phyloP scores from a whole-genome alignment of 1,140 invertebrate species.

The Panulirus ornatus region DNA sequence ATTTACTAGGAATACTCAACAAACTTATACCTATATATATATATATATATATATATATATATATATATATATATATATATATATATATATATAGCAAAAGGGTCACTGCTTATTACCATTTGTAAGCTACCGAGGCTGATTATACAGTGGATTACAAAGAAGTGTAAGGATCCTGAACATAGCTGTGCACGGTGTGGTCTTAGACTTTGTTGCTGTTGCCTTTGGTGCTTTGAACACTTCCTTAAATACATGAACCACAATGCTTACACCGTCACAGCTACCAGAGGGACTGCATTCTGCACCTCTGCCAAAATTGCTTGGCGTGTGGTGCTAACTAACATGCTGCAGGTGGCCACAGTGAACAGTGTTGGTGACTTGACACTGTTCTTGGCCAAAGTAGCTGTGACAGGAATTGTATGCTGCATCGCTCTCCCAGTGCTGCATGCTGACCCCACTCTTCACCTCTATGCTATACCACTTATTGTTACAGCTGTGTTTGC shows the following conservation, averaged over 20 bases:
- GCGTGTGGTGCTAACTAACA: slow-evolving; percentile 63
- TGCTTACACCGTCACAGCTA: slow-evolving; percentile 93
- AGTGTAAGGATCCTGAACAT: slow-evolving; percentile 77
- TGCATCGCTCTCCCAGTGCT: slow-evolving; percentile 63
- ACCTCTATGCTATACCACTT: slow-evolving; percentile 79
- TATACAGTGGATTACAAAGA: slow-evolving; percentile 89
- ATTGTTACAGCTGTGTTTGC: slow-evolving; percentile 80
- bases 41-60: too few relatives aligned
- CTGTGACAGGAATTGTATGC: slow-evolving; percentile 82
- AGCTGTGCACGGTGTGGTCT: slow-evolving; percentile 85
- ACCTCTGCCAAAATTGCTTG: slow-evolving; percentile 85
- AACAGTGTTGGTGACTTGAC: slow-evolving; percentile 93
- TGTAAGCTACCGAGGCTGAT: slow-evolving; percentile 89
- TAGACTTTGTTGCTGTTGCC: slow-evolving; percentile 88
- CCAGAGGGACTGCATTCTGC: slow-evolving; percentile 90
- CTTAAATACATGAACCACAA: slow-evolving; percentile 95
- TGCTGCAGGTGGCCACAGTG: slow-evolving; percentile 88
- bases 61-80: too few relatives aligned
- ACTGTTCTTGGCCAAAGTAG: slow-evolving; percentile 91
- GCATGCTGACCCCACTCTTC: slow-evolving; percentile 81
- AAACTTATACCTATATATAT: too few relatives aligned
- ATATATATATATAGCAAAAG: slow-evolving; percentile 93
- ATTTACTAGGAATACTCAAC: too few relatives aligned
- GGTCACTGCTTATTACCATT: slow-evolving; percentile 92
- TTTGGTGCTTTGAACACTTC: slow-evolving; percentile 93